Percentiles rank a stretch among this genome's conserved stretches.
These are phyloP conservation scores for Camponotus floridanus DNA, from an alignment of 1,140 invertebrate genomes.

Conservation along the genomic window DNA sequence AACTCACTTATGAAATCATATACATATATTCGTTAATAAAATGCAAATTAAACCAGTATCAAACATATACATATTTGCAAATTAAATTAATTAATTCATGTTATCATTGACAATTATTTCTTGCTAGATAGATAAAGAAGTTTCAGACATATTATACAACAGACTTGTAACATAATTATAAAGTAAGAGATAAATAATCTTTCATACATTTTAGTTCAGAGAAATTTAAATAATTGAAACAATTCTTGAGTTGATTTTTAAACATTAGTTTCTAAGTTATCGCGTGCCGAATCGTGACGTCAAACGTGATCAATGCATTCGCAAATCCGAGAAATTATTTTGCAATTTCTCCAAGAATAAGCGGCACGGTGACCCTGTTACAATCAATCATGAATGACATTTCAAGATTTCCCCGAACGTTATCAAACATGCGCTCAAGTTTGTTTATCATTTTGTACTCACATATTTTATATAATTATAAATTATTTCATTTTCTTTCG, in stretches of 20 bases:
- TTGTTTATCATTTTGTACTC: background rate
- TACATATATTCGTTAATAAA: background rate
- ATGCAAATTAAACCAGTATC: background rate
- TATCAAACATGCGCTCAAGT: background rate
- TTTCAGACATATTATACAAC: background rate
- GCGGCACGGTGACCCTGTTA: conserved; percentile 20
- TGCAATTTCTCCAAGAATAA: conserved; percentile 21
- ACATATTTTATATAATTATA: too few relatives aligned
- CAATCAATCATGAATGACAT: conserved; percentile 17
- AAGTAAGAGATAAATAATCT: background rate
- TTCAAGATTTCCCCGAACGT: background rate
- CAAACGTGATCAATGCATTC: background rate
- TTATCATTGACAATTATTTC: background rate
- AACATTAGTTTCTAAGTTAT: background rate
- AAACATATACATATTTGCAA: background rate
- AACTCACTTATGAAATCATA: background rate
- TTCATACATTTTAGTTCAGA: background rate
- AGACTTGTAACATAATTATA: background rate
- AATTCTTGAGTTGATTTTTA: background rate
- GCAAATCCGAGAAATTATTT: conserved; percentile 5
- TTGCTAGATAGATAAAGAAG: background rate
- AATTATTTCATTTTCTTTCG: too few relatives aligned
- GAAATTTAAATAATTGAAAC: background rate
- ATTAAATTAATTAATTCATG: background rate
- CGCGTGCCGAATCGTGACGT: background rate